Evolutionary conservation across 2,888 invertebrate species (phyloP).

Genomic region (Nowickia ferox): DNA sequence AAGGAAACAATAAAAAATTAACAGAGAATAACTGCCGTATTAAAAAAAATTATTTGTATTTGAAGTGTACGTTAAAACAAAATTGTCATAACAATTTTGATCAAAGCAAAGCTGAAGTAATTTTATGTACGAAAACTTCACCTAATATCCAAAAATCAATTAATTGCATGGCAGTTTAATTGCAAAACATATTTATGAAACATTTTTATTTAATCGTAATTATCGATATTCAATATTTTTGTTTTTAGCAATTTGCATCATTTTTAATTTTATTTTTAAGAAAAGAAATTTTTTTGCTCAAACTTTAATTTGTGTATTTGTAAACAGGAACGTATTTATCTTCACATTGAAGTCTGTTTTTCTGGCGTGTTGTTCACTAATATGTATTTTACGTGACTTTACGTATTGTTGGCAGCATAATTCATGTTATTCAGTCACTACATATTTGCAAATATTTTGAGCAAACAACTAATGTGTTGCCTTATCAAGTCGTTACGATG

Average conservation of each 20-base stretch:
- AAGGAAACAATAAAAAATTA: too few relatives aligned
- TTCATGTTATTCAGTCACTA: constrained; percentile 63
- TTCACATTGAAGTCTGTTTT: constrained; percentile 47
- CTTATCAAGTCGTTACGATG: constrained; percentile 66
- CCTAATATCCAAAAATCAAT: too few relatives aligned
- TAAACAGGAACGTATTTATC: constrained; percentile 1
- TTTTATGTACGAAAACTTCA: too few relatives aligned
- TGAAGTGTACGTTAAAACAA: too few relatives aligned
- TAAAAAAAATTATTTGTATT: too few relatives aligned
- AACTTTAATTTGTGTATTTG: not conserved
- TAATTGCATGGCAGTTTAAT: too few relatives aligned
- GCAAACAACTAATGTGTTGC: constrained; percentile 71
- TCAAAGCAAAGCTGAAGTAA: too few relatives aligned
- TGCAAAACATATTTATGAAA: not conserved
- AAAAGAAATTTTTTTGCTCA: not conserved
- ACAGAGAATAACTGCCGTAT: too few relatives aligned
- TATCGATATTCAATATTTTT: constrained; percentile 48
- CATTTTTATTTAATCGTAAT: too few relatives aligned
- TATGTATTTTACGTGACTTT: constrained; percentile 72
- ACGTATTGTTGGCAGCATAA: constrained; percentile 67
- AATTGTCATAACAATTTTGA: too few relatives aligned
- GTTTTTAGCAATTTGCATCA: constrained; percentile 21
- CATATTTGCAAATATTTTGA: constrained; percentile 67
- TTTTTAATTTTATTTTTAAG: not conserved
- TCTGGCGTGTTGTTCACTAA: constrained; percentile 54